phyloP scores from a whole-genome alignment of 2,888 invertebrate genomes.

The Trachelus iudaicus region DNA sequence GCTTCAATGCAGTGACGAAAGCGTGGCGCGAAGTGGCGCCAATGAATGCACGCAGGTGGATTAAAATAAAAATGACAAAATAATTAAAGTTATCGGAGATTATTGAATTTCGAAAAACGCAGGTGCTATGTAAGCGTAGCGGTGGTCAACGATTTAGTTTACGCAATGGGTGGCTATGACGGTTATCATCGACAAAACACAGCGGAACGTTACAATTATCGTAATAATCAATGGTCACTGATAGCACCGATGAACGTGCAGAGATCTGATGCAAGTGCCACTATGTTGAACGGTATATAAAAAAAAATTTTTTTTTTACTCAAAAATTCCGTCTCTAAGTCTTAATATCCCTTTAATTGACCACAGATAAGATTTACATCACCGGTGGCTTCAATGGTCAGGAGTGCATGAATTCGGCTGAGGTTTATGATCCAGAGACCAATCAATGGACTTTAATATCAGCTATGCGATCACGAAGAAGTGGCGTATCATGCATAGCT shows the following conservation, averaged over 20 bases:
- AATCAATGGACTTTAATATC: slow-evolving; percentile 88
- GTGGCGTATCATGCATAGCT: slow-evolving; percentile 91
- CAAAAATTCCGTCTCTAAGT: not conserved
- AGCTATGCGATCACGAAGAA: slow-evolving; percentile 85
- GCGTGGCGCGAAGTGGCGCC: slow-evolving; percentile 86
- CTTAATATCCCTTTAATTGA: not conserved
- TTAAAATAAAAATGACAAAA: not conserved
- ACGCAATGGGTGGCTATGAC: slow-evolving; percentile 90
- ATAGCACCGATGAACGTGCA: slow-evolving; percentile 90
- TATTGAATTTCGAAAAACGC: slow-evolving; percentile 9
- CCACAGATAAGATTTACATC: slow-evolving; percentile 79
- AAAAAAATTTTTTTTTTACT: not conserved
- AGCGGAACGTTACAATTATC: slow-evolving; percentile 86
- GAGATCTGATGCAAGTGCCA: slow-evolving; percentile 91
- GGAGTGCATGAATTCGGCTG: slow-evolving; percentile 87
- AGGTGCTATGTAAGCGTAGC: slow-evolving; percentile 89
- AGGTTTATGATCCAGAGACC: slow-evolving; percentile 80
- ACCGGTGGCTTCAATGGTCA: slow-evolving; percentile 93
- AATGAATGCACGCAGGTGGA: slow-evolving; percentile 82
- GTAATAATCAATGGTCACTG: slow-evolving; percentile 88
- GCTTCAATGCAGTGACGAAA: slow-evolving; percentile 87
- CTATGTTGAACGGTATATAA: slow-evolving; percentile 78
- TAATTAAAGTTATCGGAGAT: not conserved
- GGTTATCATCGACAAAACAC: slow-evolving; percentile 88
- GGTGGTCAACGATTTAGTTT: slow-evolving; percentile 80